These are phyloP conservation scores for Menidia menidia DNA, from an alignment of 2,797 vertebrate genomes.

Conservation along the genomic window DNA sequence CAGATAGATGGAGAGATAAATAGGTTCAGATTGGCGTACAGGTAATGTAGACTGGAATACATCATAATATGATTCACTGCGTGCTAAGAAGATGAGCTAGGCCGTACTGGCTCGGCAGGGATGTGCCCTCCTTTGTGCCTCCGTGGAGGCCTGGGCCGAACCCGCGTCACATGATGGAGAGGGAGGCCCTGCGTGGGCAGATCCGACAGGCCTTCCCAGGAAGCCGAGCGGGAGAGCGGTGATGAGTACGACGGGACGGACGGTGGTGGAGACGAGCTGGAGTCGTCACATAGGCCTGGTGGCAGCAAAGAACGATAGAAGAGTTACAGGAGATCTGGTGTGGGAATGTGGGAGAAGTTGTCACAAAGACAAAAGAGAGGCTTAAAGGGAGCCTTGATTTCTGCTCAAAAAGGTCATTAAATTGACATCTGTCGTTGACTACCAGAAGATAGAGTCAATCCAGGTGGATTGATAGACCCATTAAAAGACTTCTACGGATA, in stretches of 20 bases:
- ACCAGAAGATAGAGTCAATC: slow-evolving; percentile 18
- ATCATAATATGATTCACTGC: slow-evolving; percentile 2
- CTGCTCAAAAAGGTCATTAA: slow-evolving; percentile 29
- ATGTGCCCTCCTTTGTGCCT: slow-evolving; percentile 80
- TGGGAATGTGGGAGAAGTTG: slow-evolving; percentile 18
- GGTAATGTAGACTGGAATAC: slow-evolving; percentile 1
- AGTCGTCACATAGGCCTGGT: slow-evolving; percentile 75
- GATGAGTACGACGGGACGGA: slow-evolving; percentile 67
- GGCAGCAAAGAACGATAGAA: slow-evolving; percentile 20
- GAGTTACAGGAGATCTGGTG: slow-evolving; percentile 18
- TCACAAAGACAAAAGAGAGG: not conserved
- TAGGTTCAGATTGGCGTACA: not conserved
- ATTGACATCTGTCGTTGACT: not conserved
- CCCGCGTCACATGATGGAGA: slow-evolving; percentile 86
- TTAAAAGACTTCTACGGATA: slow-evolving; percentile 40
- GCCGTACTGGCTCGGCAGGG: slow-evolving; percentile 65
- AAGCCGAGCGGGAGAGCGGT: slow-evolving; percentile 72
- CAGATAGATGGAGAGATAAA: slow-evolving; percentile 9
- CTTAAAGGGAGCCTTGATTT: slow-evolving; percentile 29
- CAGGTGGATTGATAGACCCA: slow-evolving; percentile 34
- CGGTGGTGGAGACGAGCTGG: slow-evolving; percentile 70
- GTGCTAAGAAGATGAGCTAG: not conserved
- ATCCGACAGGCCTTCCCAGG: slow-evolving; percentile 87
- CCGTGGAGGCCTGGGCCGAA: slow-evolving; percentile 85
- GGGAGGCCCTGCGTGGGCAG: slow-evolving; percentile 89